phyloP scores from a whole-genome alignment of 2,888 invertebrate species.

The Stenoptilia bipunctidactyla region DNA sequence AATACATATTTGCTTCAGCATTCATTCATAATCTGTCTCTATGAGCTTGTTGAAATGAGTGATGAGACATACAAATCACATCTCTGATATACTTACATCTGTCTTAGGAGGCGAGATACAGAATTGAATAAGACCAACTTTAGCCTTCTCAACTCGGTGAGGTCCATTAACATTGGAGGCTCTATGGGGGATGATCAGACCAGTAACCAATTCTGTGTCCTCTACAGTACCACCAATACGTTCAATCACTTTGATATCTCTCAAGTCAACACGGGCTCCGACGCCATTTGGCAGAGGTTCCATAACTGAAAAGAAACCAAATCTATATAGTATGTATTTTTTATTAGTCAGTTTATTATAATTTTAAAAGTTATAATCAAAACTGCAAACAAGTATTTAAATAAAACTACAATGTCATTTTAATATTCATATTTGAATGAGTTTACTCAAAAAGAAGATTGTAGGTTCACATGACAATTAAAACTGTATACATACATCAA shows the following conservation, averaged over 20 bases:
- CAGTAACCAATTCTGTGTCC: constrained; percentile 95
- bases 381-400: no score
- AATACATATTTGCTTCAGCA: no score
- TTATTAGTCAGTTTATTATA: neutral
- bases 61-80: no score
- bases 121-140: constrained; percentile 98
- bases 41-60: no score
- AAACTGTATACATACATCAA: no score
- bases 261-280: constrained; percentile 87
- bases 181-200: constrained; percentile 94
- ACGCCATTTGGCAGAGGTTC: constrained; percentile 69
- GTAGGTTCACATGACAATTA: no score
- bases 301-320: constrained; percentile 42
- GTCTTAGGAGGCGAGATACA: constrained; percentile 99
- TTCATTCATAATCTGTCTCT: no score
- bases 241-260: constrained; percentile 96
- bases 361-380: no score
- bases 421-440: no score
- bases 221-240: constrained; percentile 98
- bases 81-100: constrained; percentile 78
- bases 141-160: constrained; percentile 95
- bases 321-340: constrained; percentile 1
- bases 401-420: no score
- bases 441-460: no score
- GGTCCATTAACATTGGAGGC: constrained; percentile 93